Conservation (phyloP, 2,797 vertebrate genomes). For the Tachyglossus aculeatus region DNA sequence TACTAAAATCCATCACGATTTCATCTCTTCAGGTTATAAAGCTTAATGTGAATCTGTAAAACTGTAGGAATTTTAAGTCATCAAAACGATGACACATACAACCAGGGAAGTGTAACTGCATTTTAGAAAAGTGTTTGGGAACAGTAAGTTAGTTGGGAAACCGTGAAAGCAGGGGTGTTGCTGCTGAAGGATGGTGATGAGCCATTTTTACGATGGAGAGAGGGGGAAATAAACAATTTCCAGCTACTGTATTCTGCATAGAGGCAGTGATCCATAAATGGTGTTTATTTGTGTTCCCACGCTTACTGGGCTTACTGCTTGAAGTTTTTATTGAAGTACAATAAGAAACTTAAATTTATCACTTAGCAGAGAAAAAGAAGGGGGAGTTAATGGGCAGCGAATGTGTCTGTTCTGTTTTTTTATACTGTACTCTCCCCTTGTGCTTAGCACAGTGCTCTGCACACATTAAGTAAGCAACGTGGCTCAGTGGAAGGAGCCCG, state of each 20-base stretch:
- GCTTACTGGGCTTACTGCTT: conserved; percentile 3
- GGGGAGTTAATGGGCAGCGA: too few species aligned
- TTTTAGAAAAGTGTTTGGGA: conserved; percentile 49
- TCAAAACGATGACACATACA: conserved; percentile 51
- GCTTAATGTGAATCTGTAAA: conserved; percentile 27
- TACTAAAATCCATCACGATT: conserved; percentile 45
- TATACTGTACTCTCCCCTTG: neutral
- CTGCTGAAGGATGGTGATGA: conserved; percentile 44
- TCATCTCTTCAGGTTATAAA: conserved; percentile 48
- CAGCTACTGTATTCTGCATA: conserved; percentile 7
- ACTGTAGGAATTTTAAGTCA: conserved; percentile 49
- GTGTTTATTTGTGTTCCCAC: accelerated
- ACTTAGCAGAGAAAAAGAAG: too few species aligned
- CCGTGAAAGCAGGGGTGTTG: conserved; percentile 55
- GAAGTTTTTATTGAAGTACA: neutral
- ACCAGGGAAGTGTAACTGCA: too few species aligned
- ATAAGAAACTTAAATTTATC: too few species aligned
- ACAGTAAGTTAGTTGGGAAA: conserved; percentile 57
- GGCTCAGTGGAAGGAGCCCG: too few species aligned
- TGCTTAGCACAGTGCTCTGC: too few species aligned
- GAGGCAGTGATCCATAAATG: neutral
- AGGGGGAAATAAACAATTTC: neutral
- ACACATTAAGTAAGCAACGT: too few species aligned
- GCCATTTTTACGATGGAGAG: conserved; percentile 24
- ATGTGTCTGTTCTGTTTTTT: neutral